These are phyloP conservation scores for western clawed frog (Xenopus tropicalis) DNA, from an alignment of 2,113 vertebrate genomes.

Conservation along the genomic window UCB_Xtro_10.0 CM004449.2:98797501-98798000, in stretches of 20 bases:
- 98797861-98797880: constrained; percentile 52
- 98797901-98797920: constrained; percentile 12
- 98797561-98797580: constrained; percentile 16
- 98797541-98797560: not conserved
- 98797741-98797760: constrained; percentile 76
- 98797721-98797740: constrained; percentile 77
- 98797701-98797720: constrained; percentile 47
- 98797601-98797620: not conserved
- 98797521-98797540: not conserved
- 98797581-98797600: constrained; percentile 22
- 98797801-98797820: constrained; percentile 64
- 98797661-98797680: constrained; percentile 27
- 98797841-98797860: constrained; percentile 56
- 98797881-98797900: constrained; percentile 15
- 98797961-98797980: constrained; percentile 35
- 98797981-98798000: constrained; percentile 47
- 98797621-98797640: not conserved
- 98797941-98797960: constrained; percentile 1
- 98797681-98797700: constrained; percentile 6
- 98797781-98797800: constrained; percentile 85
- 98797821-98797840: constrained; percentile 61
- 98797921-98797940: constrained; percentile 38
- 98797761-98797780: constrained; percentile 76
- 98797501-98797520: not conserved
- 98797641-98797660: constrained; percentile 42